Evolutionary conservation across 2,888 invertebrate genomes (phyloP).

Genomic region (Agrilus mali): DNA sequence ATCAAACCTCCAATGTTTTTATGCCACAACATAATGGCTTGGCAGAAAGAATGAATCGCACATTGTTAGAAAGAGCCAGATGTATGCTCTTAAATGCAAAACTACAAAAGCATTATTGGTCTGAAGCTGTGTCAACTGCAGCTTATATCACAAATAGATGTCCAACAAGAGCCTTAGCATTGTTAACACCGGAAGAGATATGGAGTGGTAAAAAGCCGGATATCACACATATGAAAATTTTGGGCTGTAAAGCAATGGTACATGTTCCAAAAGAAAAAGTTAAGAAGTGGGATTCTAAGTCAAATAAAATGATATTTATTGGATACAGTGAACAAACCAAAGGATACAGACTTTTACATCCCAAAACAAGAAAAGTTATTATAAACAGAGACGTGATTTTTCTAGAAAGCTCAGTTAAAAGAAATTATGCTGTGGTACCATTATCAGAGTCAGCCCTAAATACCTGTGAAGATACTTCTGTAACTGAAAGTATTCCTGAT

Average conservation of each 20-base stretch:
- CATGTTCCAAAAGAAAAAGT: conserved; percentile 10
- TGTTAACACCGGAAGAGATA: conserved; percentile 1
- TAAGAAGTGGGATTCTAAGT: conserved; percentile 17
- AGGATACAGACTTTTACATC: conserved; percentile 15
- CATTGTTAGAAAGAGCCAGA: conserved; percentile 20
- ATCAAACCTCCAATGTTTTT: too few relatives aligned
- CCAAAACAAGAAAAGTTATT: conserved; percentile 8
- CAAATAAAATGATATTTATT: conserved; percentile 16
- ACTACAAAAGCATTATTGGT: conserved; percentile 18
- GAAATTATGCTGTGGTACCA: too few relatives aligned
- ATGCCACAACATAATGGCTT: too few relatives aligned
- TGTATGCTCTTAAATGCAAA: conserved; percentile 18
- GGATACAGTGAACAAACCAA: conserved; percentile 18
- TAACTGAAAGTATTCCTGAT: too few relatives aligned
- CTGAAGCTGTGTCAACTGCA: conserved; percentile 23
- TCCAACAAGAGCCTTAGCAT: conserved; percentile 13
- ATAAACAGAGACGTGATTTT: conserved; percentile 13
- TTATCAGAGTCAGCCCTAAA: too few relatives aligned
- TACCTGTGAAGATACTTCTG: too few relatives aligned
- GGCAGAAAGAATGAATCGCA: conserved; percentile 19
- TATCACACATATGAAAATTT: conserved; percentile 15
- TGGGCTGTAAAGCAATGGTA: conserved; percentile 17
- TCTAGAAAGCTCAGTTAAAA: too few relatives aligned
- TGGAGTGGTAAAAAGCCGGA: conserved; percentile 14
- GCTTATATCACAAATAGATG: conserved; percentile 22